phyloP scores from a whole-genome alignment of 2,113 vertebrate genomes.

The Setophaga coronata region DNA sequence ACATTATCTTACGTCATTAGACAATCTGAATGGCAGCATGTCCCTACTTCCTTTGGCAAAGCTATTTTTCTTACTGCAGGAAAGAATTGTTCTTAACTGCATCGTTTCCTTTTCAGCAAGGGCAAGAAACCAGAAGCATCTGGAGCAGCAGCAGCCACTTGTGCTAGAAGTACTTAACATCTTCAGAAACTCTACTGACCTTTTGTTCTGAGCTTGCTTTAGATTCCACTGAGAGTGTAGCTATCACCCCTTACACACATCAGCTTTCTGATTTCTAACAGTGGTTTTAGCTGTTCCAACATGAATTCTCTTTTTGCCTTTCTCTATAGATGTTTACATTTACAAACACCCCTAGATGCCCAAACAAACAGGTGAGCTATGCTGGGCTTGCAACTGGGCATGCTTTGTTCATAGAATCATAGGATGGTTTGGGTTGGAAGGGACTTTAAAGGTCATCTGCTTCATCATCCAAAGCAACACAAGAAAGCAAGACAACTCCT shows the following conservation, averaged over 20 bases:
- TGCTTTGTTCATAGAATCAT: background rate
- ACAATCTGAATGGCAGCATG: background rate
- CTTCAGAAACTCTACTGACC: background rate
- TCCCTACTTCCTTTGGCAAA: background rate
- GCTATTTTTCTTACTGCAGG: background rate
- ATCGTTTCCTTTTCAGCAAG: background rate
- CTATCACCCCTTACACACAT: background rate
- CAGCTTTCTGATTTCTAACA: background rate
- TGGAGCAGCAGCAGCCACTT: background rate
- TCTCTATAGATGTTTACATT: accelerated
- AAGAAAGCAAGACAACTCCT: background rate
- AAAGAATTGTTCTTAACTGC: background rate
- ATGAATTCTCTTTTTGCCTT: background rate
- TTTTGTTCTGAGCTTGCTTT: background rate
- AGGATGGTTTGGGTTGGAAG: background rate
- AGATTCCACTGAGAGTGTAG: background rate
- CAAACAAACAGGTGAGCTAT: background rate
- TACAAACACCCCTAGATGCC: background rate
- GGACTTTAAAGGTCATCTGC: background rate
- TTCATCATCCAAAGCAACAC: background rate
- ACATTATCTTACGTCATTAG: background rate
- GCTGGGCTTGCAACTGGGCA: background rate
- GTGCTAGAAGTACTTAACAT: background rate
- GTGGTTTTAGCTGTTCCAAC: background rate
- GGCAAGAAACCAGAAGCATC: background rate